Base-by-base conservation (phyloP, 2,888 invertebrate species). In the Conistra vaccinii region DNA sequence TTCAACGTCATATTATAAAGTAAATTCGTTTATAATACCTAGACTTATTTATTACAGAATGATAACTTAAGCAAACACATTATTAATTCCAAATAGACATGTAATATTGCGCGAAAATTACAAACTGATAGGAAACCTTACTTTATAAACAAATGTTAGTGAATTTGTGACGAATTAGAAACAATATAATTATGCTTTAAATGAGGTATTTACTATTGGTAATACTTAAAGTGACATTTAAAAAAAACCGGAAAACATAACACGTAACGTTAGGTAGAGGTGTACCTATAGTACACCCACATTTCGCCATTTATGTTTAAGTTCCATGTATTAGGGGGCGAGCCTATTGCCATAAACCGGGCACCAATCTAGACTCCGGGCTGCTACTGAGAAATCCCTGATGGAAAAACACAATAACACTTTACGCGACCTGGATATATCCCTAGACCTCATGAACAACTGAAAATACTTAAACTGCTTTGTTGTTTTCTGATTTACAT, bases 91-190 rank as follows among this genome's bases (percentile, higher is more conserved):
- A 51, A 51, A 55, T 39, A n/a, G 14, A n/a, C 1, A 17, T 29
- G 10, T 53, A 6, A 68, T 79, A 53, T 29, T 45, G n/a, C 29
- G 63, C 23, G 62, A 73, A 78, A 73, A 51, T 62, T 14, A 29
- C 20, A n/a, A 61, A 67, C 26, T 35, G 42, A 63, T 53, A 62
- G 48, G 20, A 51, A 20, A 62, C 39, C 45, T 20, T 29, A 17
- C 14, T 68, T 20, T 45, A 20, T 57, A 35, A 20, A 55, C 20
- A 35, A 57, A 20, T 35, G 57, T 35, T 20, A 5, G 14, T 57
- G 26, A 35, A 32, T 60, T 60, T 73, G 39, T 60, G 3, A 20
- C 7, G 20, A 29, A 69, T 32, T 32, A 32, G 1, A 39, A 7
- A 20, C 10, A 48, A 26, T 3, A 17, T 14, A n/a, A n/a, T n/a